A percentile compares a stretch with the other conserved stretches of the same genome.
Conservation (phyloP, 2,797 vertebrate species). For the Tarsius wallacei region DNA sequence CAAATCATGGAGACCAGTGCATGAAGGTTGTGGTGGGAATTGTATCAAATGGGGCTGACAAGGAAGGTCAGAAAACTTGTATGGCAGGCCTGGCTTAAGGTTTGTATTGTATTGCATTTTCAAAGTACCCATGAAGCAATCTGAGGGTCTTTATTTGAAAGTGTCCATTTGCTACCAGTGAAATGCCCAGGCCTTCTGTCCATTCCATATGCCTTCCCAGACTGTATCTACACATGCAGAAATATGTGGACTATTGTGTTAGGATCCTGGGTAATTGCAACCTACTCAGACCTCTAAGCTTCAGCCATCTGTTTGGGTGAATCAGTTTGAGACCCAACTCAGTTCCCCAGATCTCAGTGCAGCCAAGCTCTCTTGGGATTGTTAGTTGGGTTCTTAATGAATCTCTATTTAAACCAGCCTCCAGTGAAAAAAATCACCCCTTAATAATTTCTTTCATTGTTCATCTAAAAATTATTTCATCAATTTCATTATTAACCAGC, state of each 20-base stretch:
- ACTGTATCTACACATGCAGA: neutral
- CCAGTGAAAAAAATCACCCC: constrained; percentile 81
- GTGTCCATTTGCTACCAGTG: neutral
- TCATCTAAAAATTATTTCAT: constrained; percentile 76
- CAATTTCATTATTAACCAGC: constrained; percentile 62
- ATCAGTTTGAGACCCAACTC: neutral
- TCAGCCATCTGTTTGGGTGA: neutral
- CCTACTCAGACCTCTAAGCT: neutral
- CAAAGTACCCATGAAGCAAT: neutral
- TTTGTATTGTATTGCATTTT: neutral
- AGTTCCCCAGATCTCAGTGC: neutral
- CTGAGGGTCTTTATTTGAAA: neutral
- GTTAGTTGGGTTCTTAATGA: constrained; percentile 70
- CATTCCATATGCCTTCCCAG: neutral
- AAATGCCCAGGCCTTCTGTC: neutral
- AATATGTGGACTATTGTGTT: neutral
- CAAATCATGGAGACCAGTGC: neutral
- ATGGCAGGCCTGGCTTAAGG: neutral
- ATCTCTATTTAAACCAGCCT: constrained; percentile 72
- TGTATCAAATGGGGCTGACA: neutral
- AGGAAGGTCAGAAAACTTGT: neutral
- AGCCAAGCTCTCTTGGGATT: constrained; percentile 41
- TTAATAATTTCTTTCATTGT: constrained; percentile 80
- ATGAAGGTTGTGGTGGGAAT: neutral
- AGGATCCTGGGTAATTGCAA: neutral